Evolutionary conservation across 2,888 invertebrate species (phyloP), one percentile per base, ranked within the genome.

Genomic region (Vanessa cardui): DNA sequence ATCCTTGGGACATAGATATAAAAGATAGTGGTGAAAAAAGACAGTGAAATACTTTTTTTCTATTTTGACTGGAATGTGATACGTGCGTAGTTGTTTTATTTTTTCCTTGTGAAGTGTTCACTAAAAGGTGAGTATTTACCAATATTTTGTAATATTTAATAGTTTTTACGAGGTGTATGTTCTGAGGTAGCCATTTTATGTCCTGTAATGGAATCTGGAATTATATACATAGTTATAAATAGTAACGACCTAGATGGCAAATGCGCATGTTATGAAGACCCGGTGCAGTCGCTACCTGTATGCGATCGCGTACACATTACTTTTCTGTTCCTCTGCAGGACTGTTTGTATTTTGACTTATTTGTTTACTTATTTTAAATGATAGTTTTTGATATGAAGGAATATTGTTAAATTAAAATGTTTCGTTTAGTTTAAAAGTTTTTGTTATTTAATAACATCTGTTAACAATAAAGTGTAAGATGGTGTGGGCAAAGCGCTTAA

Each of bases 1-100:
- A 78, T 76, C 77, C 65, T 77, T 80, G 68, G 76, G 80, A 77
- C 79, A 81, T 70, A 76, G 80, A 78, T 84, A 80, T 74, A 82
- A 82, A 82, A 86, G 80, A 81, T 83, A 83, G 80, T 77, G 72
- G 73, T 78, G 74, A 67, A 72, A 31, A 46, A 75, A 76, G 74
- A 84, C 78, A 74, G 83, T 88, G 87, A 77, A 70, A 79, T 75
- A 73, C 75, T 78, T 72, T 78, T 72, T 78, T 73, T 78, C 76
- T 71, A 77, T 74, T 76, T 73, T 74, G 77, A 80, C 76, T 81
- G 62, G 75, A 81, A 77, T 80, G 64, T 70, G 70, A 62, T 68
- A 67, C 73, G 60, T 66, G 72, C 71, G 45, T 71, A 73, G 69
- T 67, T 71, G 66, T 64, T 67, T 68, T 61, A 56, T 70, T 70